A percentile compares a stretch with the other conserved stretches of the same genome.
phyloP scores from a whole-genome alignment of 1,140 invertebrate genomes.

The Hydropsyche tenuis region DNA sequence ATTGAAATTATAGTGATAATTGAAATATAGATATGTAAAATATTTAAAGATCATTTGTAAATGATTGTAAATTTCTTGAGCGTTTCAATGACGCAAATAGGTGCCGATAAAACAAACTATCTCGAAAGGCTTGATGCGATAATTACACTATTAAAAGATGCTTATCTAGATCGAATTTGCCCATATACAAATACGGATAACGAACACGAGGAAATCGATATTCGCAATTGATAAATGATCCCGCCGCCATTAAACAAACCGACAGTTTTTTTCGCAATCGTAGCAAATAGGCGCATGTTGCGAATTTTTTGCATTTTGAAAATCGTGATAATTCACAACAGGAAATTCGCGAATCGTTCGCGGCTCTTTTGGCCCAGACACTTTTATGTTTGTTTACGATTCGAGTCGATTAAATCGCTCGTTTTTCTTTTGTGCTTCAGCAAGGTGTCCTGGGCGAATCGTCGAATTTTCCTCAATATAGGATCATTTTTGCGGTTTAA shows the following conservation, averaged over 20 bases:
- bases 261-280: too few relatives aligned
- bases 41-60: too few relatives aligned
- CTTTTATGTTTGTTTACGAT: conserved; percentile 29
- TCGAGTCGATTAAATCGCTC: neutral
- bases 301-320: neutral
- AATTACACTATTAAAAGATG: conserved; percentile 11
- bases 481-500: neutral
- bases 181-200: neutral
- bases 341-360: too few relatives aligned
- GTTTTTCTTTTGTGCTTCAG: neutral
- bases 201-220: conserved; percentile 16
- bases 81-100: too few relatives aligned
- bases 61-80: too few relatives aligned
- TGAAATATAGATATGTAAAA: too few relatives aligned
- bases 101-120: too few relatives aligned
- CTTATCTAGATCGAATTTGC: conserved; percentile 13
- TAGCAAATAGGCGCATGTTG: too few relatives aligned
- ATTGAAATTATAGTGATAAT: too few relatives aligned
- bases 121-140: neutral
- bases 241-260: too few relatives aligned
- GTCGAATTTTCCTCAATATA: conserved; percentile 6
- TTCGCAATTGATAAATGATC: conserved; percentile 18
- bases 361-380: neutral
- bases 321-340: conserved; percentile 1
- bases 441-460: conserved; percentile 12